Evolutionary conservation across 2,888 invertebrate species (phyloP), one percentile per base, ranked within the genome.

Genomic region (Abrostola triplasia): DNA sequence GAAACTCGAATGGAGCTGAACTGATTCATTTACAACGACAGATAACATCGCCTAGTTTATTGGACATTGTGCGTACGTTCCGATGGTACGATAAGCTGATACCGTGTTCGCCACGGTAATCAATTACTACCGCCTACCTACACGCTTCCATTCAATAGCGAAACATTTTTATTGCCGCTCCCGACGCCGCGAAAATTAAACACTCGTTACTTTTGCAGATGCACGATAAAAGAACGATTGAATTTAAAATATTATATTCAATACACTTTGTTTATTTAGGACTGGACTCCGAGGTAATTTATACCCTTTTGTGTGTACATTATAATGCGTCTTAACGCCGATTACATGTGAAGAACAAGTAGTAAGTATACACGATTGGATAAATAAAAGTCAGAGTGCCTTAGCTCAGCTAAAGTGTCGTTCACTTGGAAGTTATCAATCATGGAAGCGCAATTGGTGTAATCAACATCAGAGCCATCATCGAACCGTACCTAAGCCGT

Each of bases 21-120:
- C 91, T 91, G 94, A 93, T 92, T 91, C 93, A 93, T 92, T 93
- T 91, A 90, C 90, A 87, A 87, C 82, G 84, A 88, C 86, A 85
- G 93, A 94, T 93, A 92, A 79, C 81, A 90, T 92, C 92, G 77
- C 75, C 85, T 93, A 88, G 90, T 94, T 93, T 94, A 94, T 94
- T 91, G 91, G 87, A 92, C 92, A 92, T 93, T 93, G 93, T 93
- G 90, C 88, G 88, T 88, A 85, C 84, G 84, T 77, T 81, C 84
- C 80, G 93, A 93, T 93, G 83, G 10, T 64, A 41, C 79, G 93
- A 94, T 93, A 91, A 85, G 79, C 80, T 84, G 86, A 89, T 92
- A 91, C 85, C 87, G 88, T 87, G 90, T 86, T 84, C 84, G 83
- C 82, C 84, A 82, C 85, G 73, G 90, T 89, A 92, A 93, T 94